Evolutionary conservation across 2,888 invertebrate species (phyloP).

Genomic region (Melieria picta): DNA sequence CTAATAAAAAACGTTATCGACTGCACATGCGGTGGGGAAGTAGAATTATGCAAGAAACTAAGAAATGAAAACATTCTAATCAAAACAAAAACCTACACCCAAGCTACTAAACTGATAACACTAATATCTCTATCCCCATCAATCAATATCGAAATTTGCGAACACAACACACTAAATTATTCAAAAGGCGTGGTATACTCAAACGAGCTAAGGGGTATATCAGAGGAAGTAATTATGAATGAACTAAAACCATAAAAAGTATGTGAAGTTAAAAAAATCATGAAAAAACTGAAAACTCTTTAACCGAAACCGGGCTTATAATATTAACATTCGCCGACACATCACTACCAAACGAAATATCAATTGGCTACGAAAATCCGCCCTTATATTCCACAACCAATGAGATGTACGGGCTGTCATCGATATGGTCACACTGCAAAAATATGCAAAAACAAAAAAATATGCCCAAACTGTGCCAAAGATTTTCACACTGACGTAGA

Average conservation of each 20-base stretch:
- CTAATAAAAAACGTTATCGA: slow-evolving; percentile 19
- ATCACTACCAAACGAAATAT: slow-evolving; percentile 29
- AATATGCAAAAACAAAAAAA: slow-evolving; percentile 13
- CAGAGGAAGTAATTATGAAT: background rate
- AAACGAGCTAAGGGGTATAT: slow-evolving; percentile 8
- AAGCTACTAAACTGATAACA: too few species aligned
- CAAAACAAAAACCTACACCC: slow-evolving; percentile 11
- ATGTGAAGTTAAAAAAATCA: slow-evolving; percentile 25
- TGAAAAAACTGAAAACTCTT: slow-evolving; percentile 23
- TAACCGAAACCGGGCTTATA: slow-evolving; percentile 35
- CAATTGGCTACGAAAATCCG: slow-evolving; percentile 33
- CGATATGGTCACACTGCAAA: slow-evolving; percentile 27
- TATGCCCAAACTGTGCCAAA: slow-evolving; percentile 24
- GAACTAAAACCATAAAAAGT: slow-evolving; percentile 18
- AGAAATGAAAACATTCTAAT: slow-evolving; percentile 15
- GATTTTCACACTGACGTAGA: slow-evolving; percentile 15
- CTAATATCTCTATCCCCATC: too few species aligned
- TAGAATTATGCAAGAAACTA: slow-evolving; percentile 18
- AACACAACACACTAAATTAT: background rate
- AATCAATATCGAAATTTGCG: too few species aligned
- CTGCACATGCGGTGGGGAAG: slow-evolving; percentile 8
- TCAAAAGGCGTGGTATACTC: slow-evolving; percentile 21
- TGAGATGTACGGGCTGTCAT: slow-evolving; percentile 25
- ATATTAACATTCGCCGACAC: slow-evolving; percentile 23
- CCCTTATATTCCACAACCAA: slow-evolving; percentile 26